A percentile compares a stretch with the other conserved stretches of the same genome.
phyloP scores from a whole-genome alignment of 2,888 invertebrate genomes.

The Lagria hirta region DNA sequence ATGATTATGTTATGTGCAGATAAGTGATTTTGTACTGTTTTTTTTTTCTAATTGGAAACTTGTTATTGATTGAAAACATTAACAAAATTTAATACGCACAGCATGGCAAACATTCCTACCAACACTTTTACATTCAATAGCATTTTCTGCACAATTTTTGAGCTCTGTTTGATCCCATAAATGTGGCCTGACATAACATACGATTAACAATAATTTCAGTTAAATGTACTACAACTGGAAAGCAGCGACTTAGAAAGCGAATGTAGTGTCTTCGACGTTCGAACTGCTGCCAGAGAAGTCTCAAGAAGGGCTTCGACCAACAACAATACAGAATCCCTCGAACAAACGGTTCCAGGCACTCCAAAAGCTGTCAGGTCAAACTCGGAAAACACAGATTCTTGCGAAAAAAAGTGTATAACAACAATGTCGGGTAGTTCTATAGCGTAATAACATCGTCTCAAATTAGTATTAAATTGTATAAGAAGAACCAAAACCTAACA shows the following conservation, averaged over 20 bases:
- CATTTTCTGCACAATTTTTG: too few species aligned
- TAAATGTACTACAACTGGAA: conserved; percentile 59
- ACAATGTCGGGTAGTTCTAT: conserved; percentile 62
- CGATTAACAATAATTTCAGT: too few species aligned
- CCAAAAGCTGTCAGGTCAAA: conserved; percentile 57
- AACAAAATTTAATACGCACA: neutral
- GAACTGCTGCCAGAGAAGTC: conserved; percentile 57
- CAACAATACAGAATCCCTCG: conserved; percentile 54
- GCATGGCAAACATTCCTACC: too few species aligned
- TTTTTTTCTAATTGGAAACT: too few species aligned
- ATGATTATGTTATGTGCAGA: too few species aligned
- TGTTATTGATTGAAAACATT: neutral
- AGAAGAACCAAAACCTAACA: conserved; percentile 3
- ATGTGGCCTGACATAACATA: too few species aligned
- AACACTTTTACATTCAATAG: too few species aligned
- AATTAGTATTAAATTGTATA: conserved; percentile 7
- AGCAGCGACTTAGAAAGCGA: conserved; percentile 65
- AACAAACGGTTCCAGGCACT: conserved; percentile 47
- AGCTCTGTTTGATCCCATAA: too few species aligned
- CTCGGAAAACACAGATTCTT: conserved; percentile 59
- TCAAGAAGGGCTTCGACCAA: conserved; percentile 57
- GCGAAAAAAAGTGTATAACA: conserved; percentile 59
- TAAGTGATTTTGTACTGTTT: too few species aligned
- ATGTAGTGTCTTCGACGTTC: conserved; percentile 62
- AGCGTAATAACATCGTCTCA: conserved; percentile 55